phyloP scores from a whole-genome alignment of 2,797 vertebrate genomes.

The Brotula barbata region DNA sequence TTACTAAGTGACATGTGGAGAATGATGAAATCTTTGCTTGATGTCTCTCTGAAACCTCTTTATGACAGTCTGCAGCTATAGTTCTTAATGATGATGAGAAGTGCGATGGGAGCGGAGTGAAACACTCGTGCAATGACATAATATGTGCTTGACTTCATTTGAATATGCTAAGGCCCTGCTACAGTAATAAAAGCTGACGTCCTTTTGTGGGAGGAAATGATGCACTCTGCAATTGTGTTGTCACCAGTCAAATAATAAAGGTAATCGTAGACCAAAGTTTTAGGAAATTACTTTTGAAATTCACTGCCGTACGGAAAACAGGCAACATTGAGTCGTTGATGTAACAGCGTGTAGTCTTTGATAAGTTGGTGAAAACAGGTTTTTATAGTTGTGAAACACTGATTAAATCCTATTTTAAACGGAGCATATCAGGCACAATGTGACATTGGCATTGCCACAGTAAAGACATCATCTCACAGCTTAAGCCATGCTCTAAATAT shows the following conservation, averaged over 20 bases:
- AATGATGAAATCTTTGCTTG: slow-evolving; percentile 35
- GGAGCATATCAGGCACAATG: slow-evolving; percentile 73
- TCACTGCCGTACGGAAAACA: slow-evolving; percentile 13
- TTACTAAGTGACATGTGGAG: slow-evolving; percentile 45
- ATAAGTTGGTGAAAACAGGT: slow-evolving; percentile 49
- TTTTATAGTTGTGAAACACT: slow-evolving; percentile 50
- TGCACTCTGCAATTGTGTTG: slow-evolving; percentile 10
- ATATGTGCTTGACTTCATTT: slow-evolving; percentile 44
- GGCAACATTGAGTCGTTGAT: slow-evolving; percentile 42
- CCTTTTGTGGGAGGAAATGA: slow-evolving; percentile 13
- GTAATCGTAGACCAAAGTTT: slow-evolving; percentile 17
- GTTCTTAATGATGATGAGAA: slow-evolving; percentile 53
- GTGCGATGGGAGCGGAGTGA: slow-evolving; percentile 39
- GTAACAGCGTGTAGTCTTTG: slow-evolving; percentile 22
- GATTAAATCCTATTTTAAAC: slow-evolving; percentile 74
- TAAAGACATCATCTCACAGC: slow-evolving; percentile 74
- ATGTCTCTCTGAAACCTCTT: slow-evolving; percentile 51
- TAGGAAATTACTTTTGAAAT: slow-evolving; percentile 13
- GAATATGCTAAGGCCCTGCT: slow-evolving; percentile 28
- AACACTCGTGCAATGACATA: slow-evolving; percentile 28
- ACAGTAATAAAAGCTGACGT: slow-evolving; percentile 29
- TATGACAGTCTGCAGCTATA: slow-evolving; percentile 47
- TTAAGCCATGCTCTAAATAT: slow-evolving; percentile 81
- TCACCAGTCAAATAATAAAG: slow-evolving; percentile 23
- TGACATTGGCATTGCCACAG: slow-evolving; percentile 77